Evolutionary conservation across 2,113 vertebrate genomes (phyloP).

Genomic region (Thunnus thynnus): DNA sequence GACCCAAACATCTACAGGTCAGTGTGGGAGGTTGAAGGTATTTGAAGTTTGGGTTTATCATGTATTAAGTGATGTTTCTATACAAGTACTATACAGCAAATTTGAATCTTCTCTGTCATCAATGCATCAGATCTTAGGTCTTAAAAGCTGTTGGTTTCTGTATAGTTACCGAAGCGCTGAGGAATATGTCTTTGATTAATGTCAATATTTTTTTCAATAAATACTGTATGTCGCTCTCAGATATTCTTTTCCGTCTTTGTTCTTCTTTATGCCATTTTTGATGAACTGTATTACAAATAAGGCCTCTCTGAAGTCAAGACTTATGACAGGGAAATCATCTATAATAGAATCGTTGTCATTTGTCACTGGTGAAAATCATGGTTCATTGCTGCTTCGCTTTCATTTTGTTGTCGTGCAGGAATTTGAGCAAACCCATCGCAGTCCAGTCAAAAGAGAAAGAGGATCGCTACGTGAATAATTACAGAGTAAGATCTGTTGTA

Average conservation of each 20-base stretch:
- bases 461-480: conserved; percentile 98
- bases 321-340: background rate
- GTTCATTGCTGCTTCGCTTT: background rate
- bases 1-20: conserved; percentile 92
- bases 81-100: no score
- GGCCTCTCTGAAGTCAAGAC: background rate
- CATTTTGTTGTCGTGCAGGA: conserved; percentile 82
- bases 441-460: conserved; percentile 99
- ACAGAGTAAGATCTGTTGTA: conserved; percentile 85
- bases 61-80: background rate
- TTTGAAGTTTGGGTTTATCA: background rate
- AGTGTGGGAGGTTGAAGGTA: background rate
- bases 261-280: background rate
- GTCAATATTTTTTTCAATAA: no score
- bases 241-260: background rate
- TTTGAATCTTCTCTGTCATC: background rate
- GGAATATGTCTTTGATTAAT: no score
- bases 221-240: background rate
- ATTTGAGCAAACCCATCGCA: conserved; percentile 95
- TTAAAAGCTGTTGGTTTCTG: no score
- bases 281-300: conserved; percentile 1
- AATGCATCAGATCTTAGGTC: no score
- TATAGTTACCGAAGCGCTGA: no score
- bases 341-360: background rate
- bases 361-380: background rate